Conservation (phyloP, 2,113 vertebrate genomes). For the Sardina pilchardus region DNA sequence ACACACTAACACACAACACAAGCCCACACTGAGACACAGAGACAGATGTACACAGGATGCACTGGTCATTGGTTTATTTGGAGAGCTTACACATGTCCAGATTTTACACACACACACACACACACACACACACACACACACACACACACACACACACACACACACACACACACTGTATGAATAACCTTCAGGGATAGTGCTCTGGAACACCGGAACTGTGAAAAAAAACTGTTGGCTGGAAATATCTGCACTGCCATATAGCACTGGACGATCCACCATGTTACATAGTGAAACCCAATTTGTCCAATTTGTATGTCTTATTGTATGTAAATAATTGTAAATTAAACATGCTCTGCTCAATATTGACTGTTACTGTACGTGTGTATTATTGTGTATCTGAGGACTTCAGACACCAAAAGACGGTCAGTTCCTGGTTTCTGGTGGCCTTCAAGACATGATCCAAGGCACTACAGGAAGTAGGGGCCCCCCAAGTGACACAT, state of each 20-base stretch:
- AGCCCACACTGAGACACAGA: too few relatives aligned
- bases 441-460: too few relatives aligned
- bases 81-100: too few relatives aligned
- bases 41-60: too few relatives aligned
- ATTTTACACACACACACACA: neutral
- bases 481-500: too few relatives aligned
- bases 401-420: neutral
- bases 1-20: too few relatives aligned
- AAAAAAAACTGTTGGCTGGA: neutral
- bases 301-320: neutral
- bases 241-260: neutral
- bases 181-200: neutral
- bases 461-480: too few relatives aligned
- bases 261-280: neutral
- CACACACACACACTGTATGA: neutral
- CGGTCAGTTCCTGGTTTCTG: too few relatives aligned
- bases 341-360: neutral
- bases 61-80: too few relatives aligned
- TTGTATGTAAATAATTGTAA: neutral
- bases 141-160: neutral
- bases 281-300: neutral
- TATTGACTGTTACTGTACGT: neutral
- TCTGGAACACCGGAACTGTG: constrained; percentile 1
- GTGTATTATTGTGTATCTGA: neutral
- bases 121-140: neutral